phyloP scores from a whole-genome alignment of 2,888 invertebrate species.

The Drosophila cognata region DNA sequence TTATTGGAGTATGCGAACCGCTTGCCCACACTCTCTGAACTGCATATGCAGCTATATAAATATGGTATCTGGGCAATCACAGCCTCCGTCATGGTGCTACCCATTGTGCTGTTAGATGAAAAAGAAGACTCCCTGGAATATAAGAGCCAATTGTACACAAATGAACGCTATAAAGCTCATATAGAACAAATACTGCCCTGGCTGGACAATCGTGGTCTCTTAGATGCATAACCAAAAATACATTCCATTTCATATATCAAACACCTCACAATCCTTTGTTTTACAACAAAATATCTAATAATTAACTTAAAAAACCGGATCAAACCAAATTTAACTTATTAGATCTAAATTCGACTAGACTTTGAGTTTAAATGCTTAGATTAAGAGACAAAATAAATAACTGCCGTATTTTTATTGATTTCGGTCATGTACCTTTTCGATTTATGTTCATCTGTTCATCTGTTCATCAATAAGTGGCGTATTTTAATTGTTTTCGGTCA shows the following conservation, averaged over 20 bases:
- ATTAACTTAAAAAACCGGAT: background rate
- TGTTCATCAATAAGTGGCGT: too few species aligned
- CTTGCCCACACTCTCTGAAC: constrained; percentile 70
- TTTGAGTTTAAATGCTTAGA: background rate
- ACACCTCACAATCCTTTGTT: background rate
- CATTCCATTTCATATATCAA: background rate
- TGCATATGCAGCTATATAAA: constrained; percentile 73
- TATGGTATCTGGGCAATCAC: constrained; percentile 73
- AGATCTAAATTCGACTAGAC: background rate
- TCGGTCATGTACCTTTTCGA: constrained; percentile 12
- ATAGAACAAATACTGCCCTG: constrained; percentile 80
- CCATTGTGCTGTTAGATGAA: constrained; percentile 79
- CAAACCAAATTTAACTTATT: too few species aligned
- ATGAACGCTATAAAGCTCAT: constrained; percentile 70
- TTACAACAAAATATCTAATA: background rate
- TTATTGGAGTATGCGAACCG: constrained; percentile 69
- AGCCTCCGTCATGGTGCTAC: constrained; percentile 64
- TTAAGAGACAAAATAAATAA: background rate
- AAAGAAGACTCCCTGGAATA: constrained; percentile 67
- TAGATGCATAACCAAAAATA: constrained; percentile 50
- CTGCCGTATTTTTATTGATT: too few species aligned
- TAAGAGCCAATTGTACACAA: constrained; percentile 68
- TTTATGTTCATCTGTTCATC: background rate
- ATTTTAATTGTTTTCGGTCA: background rate
- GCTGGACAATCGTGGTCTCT: constrained; percentile 79